Base-by-base conservation (phyloP, 53 echinoderm and acorn worm genomes). In the Crossaster papposus region DNA sequence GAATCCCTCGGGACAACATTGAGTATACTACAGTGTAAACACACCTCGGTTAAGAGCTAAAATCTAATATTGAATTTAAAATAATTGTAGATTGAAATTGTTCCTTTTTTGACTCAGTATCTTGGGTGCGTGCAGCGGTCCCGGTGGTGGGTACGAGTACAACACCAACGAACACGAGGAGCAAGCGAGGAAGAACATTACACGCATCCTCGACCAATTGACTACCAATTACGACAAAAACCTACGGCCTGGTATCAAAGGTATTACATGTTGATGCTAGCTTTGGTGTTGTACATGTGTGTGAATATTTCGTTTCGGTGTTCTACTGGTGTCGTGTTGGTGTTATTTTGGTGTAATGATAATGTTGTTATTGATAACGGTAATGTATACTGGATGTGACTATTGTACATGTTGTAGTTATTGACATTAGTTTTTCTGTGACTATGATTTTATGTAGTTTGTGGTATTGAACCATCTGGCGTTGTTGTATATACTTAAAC, bases 201-300 rank as follows among this genome's bases (percentile, higher is more conserved):
- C 94, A 5, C 86, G 94, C 35, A 90, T 95, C n/a, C 83, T 98
- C 4, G 70, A 96, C 73, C 34, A 90, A 11, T 77, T 98, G 26
- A 89, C 96, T 13, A 81, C 63, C 68, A 94, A 91, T 6, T 98
- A 98, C 51, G 94, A 98, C 75, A 96, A 89, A 89, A 94, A 92
- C 50, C 90, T 98, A 3, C 86, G 98, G 54, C 98, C 98, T 23
- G 90, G 91, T 17, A 89, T 94, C 44, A 92, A 93, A 80, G 94
- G 98, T 98, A 80, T 70, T 30, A 1, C 78, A 5, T 31, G 72
- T 6, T 72, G 31, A 32, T 72, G 31, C 23, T 72, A 72, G 34
- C 12, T 30, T 17, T 9, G n/a, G 75, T 74, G 35, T 74, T 34
- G 36, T 33, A 44, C 0, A 9, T 7, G 1, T 34, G 1, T 12